phyloP scores from a whole-genome alignment of 2,888 invertebrate genomes.

The Phytoseiulus persimilis region DNA sequence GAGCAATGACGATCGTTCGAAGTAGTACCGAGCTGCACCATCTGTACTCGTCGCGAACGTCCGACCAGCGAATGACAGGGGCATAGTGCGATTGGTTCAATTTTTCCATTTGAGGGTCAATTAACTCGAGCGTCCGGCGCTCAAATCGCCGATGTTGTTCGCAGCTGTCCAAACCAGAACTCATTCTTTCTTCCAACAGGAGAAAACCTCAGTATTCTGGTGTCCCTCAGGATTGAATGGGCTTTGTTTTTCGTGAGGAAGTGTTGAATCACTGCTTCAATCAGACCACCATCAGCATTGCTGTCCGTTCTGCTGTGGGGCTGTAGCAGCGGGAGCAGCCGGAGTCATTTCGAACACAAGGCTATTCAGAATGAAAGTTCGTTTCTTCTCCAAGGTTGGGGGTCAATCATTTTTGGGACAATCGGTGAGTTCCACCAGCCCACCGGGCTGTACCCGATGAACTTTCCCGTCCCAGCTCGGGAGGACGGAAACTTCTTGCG shows the following conservation, averaged over 20 bases:
- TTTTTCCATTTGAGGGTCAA: not conserved
- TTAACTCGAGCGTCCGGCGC: not conserved
- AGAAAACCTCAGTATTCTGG: not conserved
- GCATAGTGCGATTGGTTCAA: not conserved
- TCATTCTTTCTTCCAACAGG: not conserved
- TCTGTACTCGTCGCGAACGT: too few relatives aligned
- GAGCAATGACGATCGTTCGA: too few relatives aligned
- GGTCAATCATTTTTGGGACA: not conserved
- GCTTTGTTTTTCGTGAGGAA: not conserved
- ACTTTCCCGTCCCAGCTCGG: not conserved
- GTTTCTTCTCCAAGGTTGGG: not conserved
- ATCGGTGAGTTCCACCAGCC: not conserved
- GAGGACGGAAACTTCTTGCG: not conserved
- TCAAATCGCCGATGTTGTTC: not conserved
- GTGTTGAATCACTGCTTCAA: not conserved
- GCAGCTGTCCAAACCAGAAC: not conserved
- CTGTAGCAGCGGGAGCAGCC: not conserved
- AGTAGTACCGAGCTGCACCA: too few relatives aligned
- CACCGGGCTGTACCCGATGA: not conserved
- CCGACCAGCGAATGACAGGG: not conserved
- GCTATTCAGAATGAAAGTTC: not conserved
- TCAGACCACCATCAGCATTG: not conserved
- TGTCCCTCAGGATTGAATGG: not conserved
- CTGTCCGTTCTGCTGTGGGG: not conserved
- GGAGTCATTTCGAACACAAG: conserved; percentile 5